Conservation (phyloP, 2,888 invertebrate species). For the Epirrita christyi region DNA sequence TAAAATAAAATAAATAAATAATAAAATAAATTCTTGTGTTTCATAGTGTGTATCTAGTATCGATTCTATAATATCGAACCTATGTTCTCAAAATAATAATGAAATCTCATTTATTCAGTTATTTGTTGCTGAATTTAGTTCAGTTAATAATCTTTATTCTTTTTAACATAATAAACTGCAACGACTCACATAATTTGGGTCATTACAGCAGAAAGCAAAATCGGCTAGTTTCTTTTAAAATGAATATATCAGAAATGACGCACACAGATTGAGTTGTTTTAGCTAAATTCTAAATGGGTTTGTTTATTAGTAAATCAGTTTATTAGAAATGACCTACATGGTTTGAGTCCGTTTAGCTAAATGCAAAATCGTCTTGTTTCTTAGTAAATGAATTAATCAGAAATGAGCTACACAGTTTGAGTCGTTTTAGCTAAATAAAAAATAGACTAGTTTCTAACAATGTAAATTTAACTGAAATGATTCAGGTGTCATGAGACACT, state of each 20-base stretch:
- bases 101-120: too few relatives aligned
- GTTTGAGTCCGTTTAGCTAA: not conserved
- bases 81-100: too few relatives aligned
- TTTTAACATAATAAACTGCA: not conserved
- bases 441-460: not conserved
- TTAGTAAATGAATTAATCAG: not conserved
- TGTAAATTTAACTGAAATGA: not conserved
- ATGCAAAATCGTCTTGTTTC: not conserved
- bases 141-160: too few relatives aligned
- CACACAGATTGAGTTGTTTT: not conserved
- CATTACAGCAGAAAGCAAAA: not conserved
- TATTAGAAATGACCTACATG: not conserved
- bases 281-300: not conserved
- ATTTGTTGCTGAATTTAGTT: too few relatives aligned
- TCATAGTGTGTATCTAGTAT: not conserved
- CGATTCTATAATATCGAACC: too few relatives aligned
- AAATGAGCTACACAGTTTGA: not conserved
- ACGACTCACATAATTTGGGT: not conserved
- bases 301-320: not conserved
- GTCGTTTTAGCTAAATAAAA: not conserved
- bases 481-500: not conserved
- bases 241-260: not conserved
- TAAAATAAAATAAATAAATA: too few relatives aligned
- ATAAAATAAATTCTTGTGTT: not conserved
- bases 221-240: slow-evolving; percentile 1